Percentiles rank a stretch among this genome's conserved stretches.
These are phyloP conservation scores for Platysteira castanea DNA, from an alignment of 2,113 vertebrate species.

Conservation along the genomic window DNA sequence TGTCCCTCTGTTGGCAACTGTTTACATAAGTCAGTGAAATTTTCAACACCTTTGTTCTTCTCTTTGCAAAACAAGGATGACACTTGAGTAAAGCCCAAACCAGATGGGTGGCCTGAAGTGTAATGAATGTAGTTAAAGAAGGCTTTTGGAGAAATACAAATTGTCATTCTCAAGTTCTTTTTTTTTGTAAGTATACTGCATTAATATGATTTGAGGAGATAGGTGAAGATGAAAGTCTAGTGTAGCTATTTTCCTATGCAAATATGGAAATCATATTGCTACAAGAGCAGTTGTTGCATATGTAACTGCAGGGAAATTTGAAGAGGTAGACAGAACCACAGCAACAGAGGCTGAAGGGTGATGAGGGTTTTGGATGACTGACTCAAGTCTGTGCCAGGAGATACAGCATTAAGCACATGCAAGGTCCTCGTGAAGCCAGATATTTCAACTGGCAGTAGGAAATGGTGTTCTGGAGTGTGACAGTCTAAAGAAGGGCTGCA, in stretches of 20 bases:
- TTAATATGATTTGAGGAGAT: neutral
- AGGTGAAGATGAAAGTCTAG: neutral
- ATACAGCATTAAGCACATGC: rapidly evolving
- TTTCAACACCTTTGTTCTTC: neutral
- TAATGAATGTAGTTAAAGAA: neutral
- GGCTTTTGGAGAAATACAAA: neutral
- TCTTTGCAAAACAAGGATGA: neutral
- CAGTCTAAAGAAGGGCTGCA: neutral
- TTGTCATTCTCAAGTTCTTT: neutral
- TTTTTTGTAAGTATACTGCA: neutral
- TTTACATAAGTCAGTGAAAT: neutral
- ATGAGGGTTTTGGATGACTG: neutral
- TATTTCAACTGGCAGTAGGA: neutral
- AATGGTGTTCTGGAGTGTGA: neutral
- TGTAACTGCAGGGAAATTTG: neutral
- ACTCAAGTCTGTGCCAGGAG: neutral
- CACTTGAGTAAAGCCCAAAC: neutral
- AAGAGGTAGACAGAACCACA: neutral
- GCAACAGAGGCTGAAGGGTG: neutral
- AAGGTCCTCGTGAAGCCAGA: neutral
- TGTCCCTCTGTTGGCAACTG: neutral
- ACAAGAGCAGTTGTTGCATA: neutral
- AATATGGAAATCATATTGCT: neutral
- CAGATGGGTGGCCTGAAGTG: neutral
- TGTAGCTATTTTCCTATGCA: neutral